phyloP scores from a whole-genome alignment of 2,888 invertebrate species.

The Sarcophaga caerulescens region DNA sequence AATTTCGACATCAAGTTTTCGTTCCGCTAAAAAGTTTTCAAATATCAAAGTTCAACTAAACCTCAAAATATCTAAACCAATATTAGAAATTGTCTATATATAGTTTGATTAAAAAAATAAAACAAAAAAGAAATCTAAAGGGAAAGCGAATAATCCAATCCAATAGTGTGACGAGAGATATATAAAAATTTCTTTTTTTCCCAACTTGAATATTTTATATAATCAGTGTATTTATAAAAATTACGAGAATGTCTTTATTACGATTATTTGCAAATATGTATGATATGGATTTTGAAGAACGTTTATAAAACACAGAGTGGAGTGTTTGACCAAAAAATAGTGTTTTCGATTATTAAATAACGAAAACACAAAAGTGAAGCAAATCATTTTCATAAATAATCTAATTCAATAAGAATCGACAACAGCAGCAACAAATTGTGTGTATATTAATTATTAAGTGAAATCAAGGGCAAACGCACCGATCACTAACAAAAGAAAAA shows the following conservation, averaged over 20 bases:
- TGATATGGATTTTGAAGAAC: constrained; percentile 77
- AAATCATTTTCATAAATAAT: constrained; percentile 44
- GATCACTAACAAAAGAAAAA: constrained; percentile 21
- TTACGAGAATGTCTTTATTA: constrained; percentile 67
- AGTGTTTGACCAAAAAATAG: constrained; percentile 51
- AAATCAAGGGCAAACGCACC: constrained; percentile 49
- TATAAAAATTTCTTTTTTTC: constrained; percentile 3
- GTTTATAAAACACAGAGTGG: constrained; percentile 73
- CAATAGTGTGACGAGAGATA: constrained; percentile 17
- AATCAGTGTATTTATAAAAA: constrained; percentile 53
- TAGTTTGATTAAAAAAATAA: background rate
- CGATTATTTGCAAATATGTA: constrained; percentile 75
- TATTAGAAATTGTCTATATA: constrained; percentile 31
- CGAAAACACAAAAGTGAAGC: constrained; percentile 55
- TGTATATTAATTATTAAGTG: constrained; percentile 33
- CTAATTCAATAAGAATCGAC: background rate
- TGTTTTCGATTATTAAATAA: constrained; percentile 63
- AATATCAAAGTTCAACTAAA: constrained; percentile 52
- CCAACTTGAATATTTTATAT: constrained; percentile 40
- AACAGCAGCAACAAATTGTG: constrained; percentile 21
- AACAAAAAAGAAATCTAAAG: background rate
- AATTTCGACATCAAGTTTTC: constrained; percentile 51
- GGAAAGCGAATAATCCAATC: background rate
- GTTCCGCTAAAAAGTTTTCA: constrained; percentile 38
- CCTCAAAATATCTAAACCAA: background rate